Evolutionary conservation across 92 coral and sea anemone genomes (phyloP).

Genomic region (Heteractis magnifica): DNA sequence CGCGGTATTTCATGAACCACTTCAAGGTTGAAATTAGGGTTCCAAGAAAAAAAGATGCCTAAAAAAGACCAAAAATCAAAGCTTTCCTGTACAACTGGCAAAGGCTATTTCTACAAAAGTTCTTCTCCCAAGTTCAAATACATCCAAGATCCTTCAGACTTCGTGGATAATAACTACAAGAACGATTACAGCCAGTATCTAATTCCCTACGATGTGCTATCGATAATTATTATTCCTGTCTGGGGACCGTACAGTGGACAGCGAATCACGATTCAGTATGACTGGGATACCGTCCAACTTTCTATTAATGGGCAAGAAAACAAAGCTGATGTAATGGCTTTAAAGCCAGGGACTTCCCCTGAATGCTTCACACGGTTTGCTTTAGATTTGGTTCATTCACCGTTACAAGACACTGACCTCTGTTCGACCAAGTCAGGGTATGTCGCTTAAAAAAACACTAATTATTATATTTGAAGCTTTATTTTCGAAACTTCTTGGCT

Average conservation of each 20-base stretch:
- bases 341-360: slow-evolving; percentile 70
- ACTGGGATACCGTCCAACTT: slow-evolving; percentile 56
- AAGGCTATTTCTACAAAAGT: slow-evolving; percentile 36
- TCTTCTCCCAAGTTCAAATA: slow-evolving; percentile 50
- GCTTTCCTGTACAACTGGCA: slow-evolving; percentile 45
- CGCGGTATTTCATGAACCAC: background rate
- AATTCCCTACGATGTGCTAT: slow-evolving; percentile 41
- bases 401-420: background rate
- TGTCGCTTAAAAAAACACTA: background rate
- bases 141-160: slow-evolving; percentile 65
- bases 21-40: background rate
- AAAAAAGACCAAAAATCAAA: slow-evolving; percentile 27
- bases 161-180: slow-evolving; percentile 53
- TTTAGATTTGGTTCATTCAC: slow-evolving; percentile 8
- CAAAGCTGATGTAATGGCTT: slow-evolving; percentile 52
- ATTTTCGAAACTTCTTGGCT: background rate
- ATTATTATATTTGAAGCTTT: background rate
- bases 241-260: slow-evolving; percentile 57
- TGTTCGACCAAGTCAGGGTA: slow-evolving; percentile 19
- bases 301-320: slow-evolving; percentile 32
- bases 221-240: slow-evolving; percentile 32
- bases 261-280: slow-evolving; percentile 33
- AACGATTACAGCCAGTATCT: slow-evolving; percentile 57
- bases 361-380: slow-evolving; percentile 40
- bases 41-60: slow-evolving; percentile 7